Base-by-base conservation (phyloP, 2,797 vertebrate species). In the Bufotes viridis region DNA sequence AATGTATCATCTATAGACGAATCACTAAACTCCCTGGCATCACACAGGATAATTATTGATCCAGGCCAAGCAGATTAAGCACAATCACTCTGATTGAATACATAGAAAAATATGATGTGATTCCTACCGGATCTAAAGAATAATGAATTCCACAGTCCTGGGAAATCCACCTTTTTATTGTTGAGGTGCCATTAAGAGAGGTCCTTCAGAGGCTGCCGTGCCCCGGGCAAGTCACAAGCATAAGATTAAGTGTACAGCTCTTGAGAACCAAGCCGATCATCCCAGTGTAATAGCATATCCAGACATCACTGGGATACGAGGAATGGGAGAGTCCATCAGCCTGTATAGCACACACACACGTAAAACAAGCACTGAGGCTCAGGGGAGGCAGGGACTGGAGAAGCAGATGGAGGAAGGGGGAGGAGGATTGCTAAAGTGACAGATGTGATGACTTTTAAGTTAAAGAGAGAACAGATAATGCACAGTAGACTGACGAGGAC, bases 221-320 rank as follows among this genome's bases (percentile, higher is more conserved):
- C 94, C 86, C 69, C 89, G 90, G 87, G 93, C 94, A 93, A 51
- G 92, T 92, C 93, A 91, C 94, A 95, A 93, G 94, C 93, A 61
- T 91, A 90, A 95, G 96, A 98, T 98, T 97, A 98, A 94, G 91
- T 94, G 92, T 82, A 93, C 95, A 95, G 89, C 91, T 91, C 92
- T 84, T 92, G 93, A 94, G 87, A 94, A 93, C 93, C 95, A 91
- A 93, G 94, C 87, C 1, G 92, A 93, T 96, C 93, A 94, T 93
- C 92, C 93, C 89, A 1, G 78, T 87, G 88, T 84, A 65, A 91
- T 74, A 91, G 90, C 91, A 92, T 91, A 88, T 85, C 70, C 90
- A 88, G 60, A 79, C 91, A 91, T 92, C 91, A 90, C 86, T 55
- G 91, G 83, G 82, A 85, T 90, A 70, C 29, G 61, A 88, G 90